Conservation (phyloP, 2,797 vertebrate genomes). For the Propithecus deckenii region DNA sequence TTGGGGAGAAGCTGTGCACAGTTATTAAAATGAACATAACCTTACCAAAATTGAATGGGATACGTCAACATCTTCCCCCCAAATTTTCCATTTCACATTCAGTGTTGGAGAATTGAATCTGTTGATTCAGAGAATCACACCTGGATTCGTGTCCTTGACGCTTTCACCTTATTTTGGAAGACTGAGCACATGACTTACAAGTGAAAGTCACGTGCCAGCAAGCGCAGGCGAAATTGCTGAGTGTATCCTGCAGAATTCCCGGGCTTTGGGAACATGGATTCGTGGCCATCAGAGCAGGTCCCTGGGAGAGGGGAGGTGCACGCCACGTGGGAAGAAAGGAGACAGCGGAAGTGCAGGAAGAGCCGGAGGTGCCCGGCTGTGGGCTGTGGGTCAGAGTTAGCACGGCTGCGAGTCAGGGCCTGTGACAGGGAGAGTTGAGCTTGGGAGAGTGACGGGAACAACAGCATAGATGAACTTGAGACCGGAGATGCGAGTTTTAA, state of each 20-base stretch:
- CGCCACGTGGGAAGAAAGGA: too few relatives aligned
- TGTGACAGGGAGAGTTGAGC: not conserved
- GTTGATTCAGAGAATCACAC: not conserved
- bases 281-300: not conserved
- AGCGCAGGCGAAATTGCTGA: accelerated
- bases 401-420: not conserved
- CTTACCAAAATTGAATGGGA: too few relatives aligned
- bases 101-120: not conserved
- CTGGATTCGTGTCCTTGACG: not conserved
- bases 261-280: not conserved
- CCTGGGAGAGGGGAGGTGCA: not conserved
- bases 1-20: not conserved
- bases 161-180: not conserved
- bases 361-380: too few relatives aligned
- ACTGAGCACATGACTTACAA: not conserved
- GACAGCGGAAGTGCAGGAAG: accelerated
- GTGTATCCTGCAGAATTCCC: not conserved
- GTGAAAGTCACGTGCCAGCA: not conserved
- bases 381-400: not conserved
- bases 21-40: not conserved
- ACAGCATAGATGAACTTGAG: not conserved
- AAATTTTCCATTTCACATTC: accelerated
- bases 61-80: accelerated
- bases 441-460: not conserved
- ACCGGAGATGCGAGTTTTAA: not conserved